Conservation (phyloP, 1,140 invertebrate genomes). For the Pseudomyrmex pallidus region DNA sequence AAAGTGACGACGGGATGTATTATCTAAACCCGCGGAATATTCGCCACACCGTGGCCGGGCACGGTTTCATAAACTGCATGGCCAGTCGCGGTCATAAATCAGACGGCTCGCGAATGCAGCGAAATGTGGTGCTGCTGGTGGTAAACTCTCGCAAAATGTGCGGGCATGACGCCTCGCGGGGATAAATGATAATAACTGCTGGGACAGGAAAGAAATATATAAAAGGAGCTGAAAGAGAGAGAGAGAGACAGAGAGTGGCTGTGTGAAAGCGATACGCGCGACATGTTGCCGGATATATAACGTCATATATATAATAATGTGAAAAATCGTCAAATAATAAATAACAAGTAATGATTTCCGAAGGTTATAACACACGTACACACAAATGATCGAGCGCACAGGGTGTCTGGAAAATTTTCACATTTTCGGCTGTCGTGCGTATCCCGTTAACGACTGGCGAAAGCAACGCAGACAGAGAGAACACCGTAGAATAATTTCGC, state of each 20-base stretch:
- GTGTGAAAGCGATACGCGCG: neutral
- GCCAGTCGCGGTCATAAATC: conserved; percentile 47
- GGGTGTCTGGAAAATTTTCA: no score
- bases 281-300: conserved; percentile 1
- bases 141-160: conserved; percentile 23
- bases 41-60: conserved; percentile 1
- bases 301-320: no score
- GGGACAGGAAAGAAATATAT: neutral
- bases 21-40: conserved; percentile 45
- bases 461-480: no score
- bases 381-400: no score
- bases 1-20: conserved; percentile 41
- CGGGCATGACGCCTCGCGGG: conserved; percentile 1
- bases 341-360: no score
- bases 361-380: no score
- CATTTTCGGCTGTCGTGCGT: no score
- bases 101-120: conserved; percentile 32
- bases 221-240: neutral
- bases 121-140: conserved; percentile 13
- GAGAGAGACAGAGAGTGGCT: no score
- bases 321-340: neutral
- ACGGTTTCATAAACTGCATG: conserved; percentile 58
- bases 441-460: no score
- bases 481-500: no score
- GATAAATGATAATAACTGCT: conserved; percentile 48